phyloP scores from a whole-genome alignment of 2,797 vertebrate species.

The Meda fulgida region DNA sequence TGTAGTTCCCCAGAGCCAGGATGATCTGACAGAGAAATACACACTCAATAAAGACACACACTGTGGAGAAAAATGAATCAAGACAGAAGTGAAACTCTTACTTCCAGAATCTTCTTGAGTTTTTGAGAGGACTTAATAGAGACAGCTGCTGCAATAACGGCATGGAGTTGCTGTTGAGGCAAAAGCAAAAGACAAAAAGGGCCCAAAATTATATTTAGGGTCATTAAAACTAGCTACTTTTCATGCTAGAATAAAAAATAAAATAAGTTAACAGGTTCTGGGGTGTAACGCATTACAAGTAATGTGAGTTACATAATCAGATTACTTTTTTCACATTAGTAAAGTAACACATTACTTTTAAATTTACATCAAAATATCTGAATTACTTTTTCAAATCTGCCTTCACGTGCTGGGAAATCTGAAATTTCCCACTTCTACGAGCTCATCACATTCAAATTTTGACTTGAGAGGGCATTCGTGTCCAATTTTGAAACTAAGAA shows the following conservation, averaged over 20 bases:
- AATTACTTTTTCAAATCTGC: no score
- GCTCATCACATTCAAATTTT: no score
- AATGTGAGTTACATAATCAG: background rate
- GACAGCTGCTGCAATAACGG: slow-evolving; percentile 94
- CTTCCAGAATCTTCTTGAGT: slow-evolving; percentile 98
- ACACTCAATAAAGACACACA: background rate
- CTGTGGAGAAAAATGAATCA: background rate
- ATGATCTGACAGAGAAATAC: slow-evolving; percentile 84
- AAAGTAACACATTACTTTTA: no score
- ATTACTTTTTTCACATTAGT: background rate
- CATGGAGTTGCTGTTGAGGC: slow-evolving; percentile 91
- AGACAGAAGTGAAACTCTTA: slow-evolving; percentile 60
- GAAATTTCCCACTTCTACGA: no score
- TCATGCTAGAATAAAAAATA: background rate
- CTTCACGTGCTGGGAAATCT: no score
- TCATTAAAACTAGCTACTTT: background rate
- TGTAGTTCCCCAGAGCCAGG: slow-evolving; percentile 97
- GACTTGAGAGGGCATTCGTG: no score
- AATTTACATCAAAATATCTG: no score
- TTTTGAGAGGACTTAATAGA: slow-evolving; percentile 99
- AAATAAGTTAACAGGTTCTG: no score
- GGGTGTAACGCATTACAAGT: no score
- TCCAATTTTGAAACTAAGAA: no score
- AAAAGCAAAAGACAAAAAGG: slow-evolving; percentile 44
- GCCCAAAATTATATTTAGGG: background rate